Evolutionary conservation across 1,140 invertebrate genomes (phyloP).

Genomic region (Arion vulgaris): DNA sequence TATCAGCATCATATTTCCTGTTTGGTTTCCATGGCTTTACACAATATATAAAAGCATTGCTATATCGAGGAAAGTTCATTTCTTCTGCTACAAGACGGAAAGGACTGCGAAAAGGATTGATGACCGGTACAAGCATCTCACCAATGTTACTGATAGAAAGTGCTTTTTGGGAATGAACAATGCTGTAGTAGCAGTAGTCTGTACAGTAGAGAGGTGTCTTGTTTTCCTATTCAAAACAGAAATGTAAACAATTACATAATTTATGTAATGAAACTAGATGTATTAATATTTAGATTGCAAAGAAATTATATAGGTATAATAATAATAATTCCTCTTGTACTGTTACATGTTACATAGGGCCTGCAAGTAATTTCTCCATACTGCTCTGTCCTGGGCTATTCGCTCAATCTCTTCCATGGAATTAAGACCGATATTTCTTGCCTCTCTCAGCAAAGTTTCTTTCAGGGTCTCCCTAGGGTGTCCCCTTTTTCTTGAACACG

Average conservation of each 20-base stretch:
- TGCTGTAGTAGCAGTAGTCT: slow-evolving; percentile 22
- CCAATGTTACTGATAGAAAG: neutral
- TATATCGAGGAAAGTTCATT: slow-evolving; percentile 5
- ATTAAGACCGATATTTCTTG: too few relatives aligned
- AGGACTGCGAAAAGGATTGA: slow-evolving; percentile 31
- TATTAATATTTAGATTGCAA: too few relatives aligned
- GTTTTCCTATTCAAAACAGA: neutral
- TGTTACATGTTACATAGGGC: too few relatives aligned
- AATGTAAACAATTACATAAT: neutral
- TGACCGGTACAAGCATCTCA: neutral
- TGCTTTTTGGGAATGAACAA: slow-evolving; percentile 3
- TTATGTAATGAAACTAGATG: too few relatives aligned
- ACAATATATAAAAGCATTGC: slow-evolving; percentile 15
- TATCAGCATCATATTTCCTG: neutral
- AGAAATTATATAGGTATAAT: too few relatives aligned
- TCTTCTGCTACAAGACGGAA: slow-evolving; percentile 10
- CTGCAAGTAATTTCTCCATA: too few relatives aligned
- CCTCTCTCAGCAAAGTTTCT: too few relatives aligned
- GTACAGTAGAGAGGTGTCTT: slow-evolving; percentile 17
- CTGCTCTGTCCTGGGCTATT: too few relatives aligned
- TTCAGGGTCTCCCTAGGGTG: too few relatives aligned
- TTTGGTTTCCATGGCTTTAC: slow-evolving; percentile 9
- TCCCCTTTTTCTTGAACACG: too few relatives aligned
- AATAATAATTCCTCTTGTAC: too few relatives aligned
- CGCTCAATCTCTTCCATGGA: too few relatives aligned